Base-by-base conservation (phyloP, 2,797 vertebrate genomes). In the Gadopsis marmoratus region DNA sequence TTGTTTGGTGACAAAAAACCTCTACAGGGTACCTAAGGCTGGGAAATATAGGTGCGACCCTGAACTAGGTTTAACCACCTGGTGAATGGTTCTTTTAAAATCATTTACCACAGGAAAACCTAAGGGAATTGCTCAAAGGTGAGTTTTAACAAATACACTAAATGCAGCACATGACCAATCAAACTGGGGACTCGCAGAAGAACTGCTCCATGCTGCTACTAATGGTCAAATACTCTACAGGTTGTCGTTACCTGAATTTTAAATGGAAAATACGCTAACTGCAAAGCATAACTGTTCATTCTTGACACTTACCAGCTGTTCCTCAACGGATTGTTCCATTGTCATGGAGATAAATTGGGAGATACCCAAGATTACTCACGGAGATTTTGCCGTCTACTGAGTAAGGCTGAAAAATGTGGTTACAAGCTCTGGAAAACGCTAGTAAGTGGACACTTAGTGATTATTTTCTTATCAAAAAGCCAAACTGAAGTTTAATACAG, bases 281-380 rank as follows among this genome's bases (percentile, higher is more conserved):
- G 29, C 70, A 35, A 43, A 64, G 5, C 37, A 29, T 1, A 19
- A 31, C 19, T 17, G 21, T 53, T 59, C 1, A 35, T 17, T 72
- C 16, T 51, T 43, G 2, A 50, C 19, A 43, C 41, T 47, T 58
- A 7, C 4, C 16, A 23, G 58, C 35, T 53, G 39, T 37, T 47
- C 29, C 43, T 50, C 39, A 17, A 21, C 2, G 4, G 19, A 47
- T 37, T 53, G 37, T 29, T 51, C 21, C 0, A 31, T 65, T 68
- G 43, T 63, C 73, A 76, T 72, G 51, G 45, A 23, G 4, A 35
- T 60, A 66, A 43, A 6, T 65, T 48, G n/a, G 21, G n/a, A 54
- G n/a, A 50, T 35, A 3, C 26, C 11, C 1, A 29, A 72, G 9
- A 35, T 53, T 66, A 29, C 33, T 59, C 31, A 29, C 33, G 33